phyloP scores from a whole-genome alignment of 2,888 invertebrate species.

The Heteromurus nitidus region DNA sequence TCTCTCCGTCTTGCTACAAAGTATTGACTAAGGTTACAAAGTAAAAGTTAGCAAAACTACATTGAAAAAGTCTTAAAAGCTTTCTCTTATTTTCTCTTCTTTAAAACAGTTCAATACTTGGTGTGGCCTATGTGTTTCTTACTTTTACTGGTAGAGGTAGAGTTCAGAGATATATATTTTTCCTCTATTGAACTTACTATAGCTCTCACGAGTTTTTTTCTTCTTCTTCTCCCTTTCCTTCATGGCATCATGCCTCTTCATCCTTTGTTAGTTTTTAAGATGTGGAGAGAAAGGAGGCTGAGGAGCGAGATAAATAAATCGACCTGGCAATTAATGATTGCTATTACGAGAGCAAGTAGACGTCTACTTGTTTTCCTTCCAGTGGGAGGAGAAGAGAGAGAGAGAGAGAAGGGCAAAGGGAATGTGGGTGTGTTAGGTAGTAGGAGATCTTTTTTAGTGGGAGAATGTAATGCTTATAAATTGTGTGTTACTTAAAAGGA shows the following conservation, averaged over 20 bases:
- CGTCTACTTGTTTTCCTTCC: too few relatives aligned
- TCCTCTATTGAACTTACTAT: conserved; percentile 11
- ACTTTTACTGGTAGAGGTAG: too few relatives aligned
- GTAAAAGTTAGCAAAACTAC: conserved; percentile 51
- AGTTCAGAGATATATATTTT: neutral
- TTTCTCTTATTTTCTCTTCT: conserved; percentile 46
- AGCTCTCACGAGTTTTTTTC: neutral
- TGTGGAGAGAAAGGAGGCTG: neutral
- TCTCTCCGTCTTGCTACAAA: conserved; percentile 5
- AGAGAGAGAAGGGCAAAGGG: too few relatives aligned
- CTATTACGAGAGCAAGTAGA: conserved; percentile 42
- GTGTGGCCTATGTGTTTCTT: neutral
- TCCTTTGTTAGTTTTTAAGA: conserved; percentile 48
- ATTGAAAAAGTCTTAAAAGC: conserved; percentile 57
- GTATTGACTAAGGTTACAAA: conserved; percentile 9
- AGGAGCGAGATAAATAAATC: conserved; percentile 58
- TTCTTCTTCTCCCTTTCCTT: conserved; percentile 17
- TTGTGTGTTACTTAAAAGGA: conserved; percentile 55
- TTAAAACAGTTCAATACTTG: neutral
- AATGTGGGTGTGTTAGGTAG: too few relatives aligned
- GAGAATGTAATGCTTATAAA: conserved; percentile 51
- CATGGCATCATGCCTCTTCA: conserved; percentile 35
- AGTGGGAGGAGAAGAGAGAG: too few relatives aligned
- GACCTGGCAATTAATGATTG: conserved; percentile 63
- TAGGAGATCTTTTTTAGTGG: neutral